Evolutionary conservation across 1,140 invertebrate species (phyloP), one percentile per base, ranked within the genome.

Genomic region (Aphaenogaster floridana): DNA sequence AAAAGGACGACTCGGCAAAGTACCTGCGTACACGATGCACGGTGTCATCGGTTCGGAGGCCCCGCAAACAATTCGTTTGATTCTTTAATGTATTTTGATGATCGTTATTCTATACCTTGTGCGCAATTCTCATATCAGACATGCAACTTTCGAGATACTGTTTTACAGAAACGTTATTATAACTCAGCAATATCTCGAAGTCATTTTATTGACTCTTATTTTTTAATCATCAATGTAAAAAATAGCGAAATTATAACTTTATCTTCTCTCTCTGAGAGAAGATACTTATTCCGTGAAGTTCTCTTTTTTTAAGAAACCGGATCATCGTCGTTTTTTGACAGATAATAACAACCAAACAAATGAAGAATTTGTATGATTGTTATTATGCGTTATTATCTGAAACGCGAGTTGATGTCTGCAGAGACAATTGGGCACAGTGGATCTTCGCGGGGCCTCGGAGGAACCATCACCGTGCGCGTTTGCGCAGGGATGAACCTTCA

Each of bases 21-120:
- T 86, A 90, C 77, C 81, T 64, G 90, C 54, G 90, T 83, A 86
- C 71, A 89, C 88, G 90, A 88, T 77, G 90, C 88, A 79, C 88
- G 85, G 72, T 89, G 90, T 68, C 61, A 45, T 88, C 13, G 17
- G 48, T 39, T 86, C n/a, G n/a, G 48, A 77, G 57, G 57, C 57
- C 17, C 50, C 64, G 83, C 76, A 15, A 57, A 28, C 8, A 9
- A 57, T 48, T 9, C 28, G 4, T 59, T 69, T 59, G 1, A 28
- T 5, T 5, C 13, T 68, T 81, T n/a, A 15, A 79, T 21, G 45
- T 15, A 79, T 15, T 39, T 39, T 54, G n/a, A 69, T 28, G 3
- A 17, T 50, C 15, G 5, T 28, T 3, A 42, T 15, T 80, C 63
- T 6, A 15, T 39, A n/a, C 17, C 1, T 45, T 17, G 3, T 66